Evolutionary conservation across 2,888 invertebrate species (phyloP).

Genomic region (Siphlonurus alternatus): DNA sequence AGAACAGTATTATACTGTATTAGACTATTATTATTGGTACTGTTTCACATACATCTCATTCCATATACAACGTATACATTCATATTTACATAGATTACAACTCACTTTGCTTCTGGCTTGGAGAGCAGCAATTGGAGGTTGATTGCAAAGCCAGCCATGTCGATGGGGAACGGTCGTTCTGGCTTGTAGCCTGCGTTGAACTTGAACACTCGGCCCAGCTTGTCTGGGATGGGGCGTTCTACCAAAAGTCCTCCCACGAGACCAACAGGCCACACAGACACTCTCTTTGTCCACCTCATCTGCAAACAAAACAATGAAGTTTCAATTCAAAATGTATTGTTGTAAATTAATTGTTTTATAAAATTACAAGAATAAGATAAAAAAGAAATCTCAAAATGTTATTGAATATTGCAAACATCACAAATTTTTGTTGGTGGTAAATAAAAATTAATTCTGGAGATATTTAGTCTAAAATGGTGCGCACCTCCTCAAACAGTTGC

Average conservation of each 20-base stretch:
- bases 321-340: neutral
- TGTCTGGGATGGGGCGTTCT: constrained; percentile 67
- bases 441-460: no score
- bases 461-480: constrained; percentile 3
- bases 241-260: constrained; percentile 89
- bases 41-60: no score
- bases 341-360: no score
- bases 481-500: constrained; percentile 76
- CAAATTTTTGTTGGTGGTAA: no score
- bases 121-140: constrained; percentile 56
- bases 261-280: constrained; percentile 92
- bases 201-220: constrained; percentile 37
- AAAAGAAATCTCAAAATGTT: neutral
- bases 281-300: constrained; percentile 64
- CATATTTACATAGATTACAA: no score
- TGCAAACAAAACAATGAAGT: constrained; percentile 26
- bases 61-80: no score
- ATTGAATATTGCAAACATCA: neutral
- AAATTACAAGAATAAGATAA: no score
- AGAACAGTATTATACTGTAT: no score
- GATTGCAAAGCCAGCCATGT: constrained; percentile 95
- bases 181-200: constrained; percentile 75
- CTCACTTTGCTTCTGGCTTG: constrained; percentile 42
- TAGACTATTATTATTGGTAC: no score
- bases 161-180: constrained; percentile 82